A percentile compares a stretch with the other conserved stretches of the same genome.
phyloP scores from a whole-genome alignment of 2,797 vertebrate genomes.

The Nyctibius grandis region DNA sequence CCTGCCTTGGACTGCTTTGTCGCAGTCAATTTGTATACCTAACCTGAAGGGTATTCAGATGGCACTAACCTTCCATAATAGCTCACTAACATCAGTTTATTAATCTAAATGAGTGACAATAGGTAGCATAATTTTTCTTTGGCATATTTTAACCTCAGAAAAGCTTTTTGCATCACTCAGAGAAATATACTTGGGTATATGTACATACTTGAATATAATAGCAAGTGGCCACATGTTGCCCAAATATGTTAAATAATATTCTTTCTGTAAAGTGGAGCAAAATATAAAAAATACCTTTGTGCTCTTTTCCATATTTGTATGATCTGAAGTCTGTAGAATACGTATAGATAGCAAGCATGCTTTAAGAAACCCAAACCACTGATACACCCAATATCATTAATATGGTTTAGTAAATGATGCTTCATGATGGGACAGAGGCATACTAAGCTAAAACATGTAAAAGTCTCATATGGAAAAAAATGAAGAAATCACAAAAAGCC shows the following conservation, averaged over 20 bases:
- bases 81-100: background rate
- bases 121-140: background rate
- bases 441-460: background rate
- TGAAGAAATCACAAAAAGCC: background rate
- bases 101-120: background rate
- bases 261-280: background rate
- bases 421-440: background rate
- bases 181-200: background rate
- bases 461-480: background rate
- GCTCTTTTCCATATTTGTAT: background rate
- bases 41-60: background rate
- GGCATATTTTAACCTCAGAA: background rate
- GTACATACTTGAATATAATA: background rate
- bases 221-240: background rate
- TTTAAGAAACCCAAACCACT: background rate
- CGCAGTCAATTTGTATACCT: background rate
- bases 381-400: background rate
- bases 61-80: background rate
- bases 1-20: background rate
- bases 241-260: background rate
- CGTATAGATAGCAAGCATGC: background rate
- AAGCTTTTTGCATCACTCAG: background rate
- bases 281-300: background rate
- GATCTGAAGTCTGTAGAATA: background rate
- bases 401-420: background rate